Evolutionary conservation across 2,797 vertebrate genomes (phyloP).

Genomic region (Sebastes iracundus): DNA sequence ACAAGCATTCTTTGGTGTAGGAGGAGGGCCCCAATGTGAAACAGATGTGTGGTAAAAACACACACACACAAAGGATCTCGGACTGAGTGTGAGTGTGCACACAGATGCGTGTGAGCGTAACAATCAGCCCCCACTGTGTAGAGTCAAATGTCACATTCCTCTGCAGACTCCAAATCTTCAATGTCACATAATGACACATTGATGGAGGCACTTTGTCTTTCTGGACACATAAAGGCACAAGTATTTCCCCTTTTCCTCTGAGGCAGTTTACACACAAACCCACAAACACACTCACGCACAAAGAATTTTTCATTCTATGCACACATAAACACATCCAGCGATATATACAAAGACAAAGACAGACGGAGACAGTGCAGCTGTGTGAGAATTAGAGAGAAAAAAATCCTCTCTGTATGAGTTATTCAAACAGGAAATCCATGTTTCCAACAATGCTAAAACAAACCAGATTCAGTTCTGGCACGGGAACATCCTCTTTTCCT

Average conservation of each 20-base stretch:
- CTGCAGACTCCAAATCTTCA: slow-evolving; percentile 31
- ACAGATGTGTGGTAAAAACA: slow-evolving; percentile 79
- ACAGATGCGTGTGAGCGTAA: slow-evolving; percentile 36
- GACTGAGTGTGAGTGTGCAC: background rate
- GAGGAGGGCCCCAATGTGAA: slow-evolving; percentile 73
- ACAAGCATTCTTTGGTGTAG: slow-evolving; percentile 41
- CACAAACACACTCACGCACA: slow-evolving; percentile 5
- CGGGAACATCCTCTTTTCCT: slow-evolving; percentile 40
- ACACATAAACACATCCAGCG: background rate
- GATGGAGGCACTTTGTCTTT: slow-evolving; percentile 17
- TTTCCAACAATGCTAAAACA: slow-evolving; percentile 59
- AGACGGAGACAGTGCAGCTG: slow-evolving; percentile 13
- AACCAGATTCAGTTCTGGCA: slow-evolving; percentile 64
- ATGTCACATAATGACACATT: slow-evolving; percentile 33
- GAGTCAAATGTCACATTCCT: slow-evolving; percentile 79
- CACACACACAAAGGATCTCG: slow-evolving; percentile 34
- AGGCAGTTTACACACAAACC: slow-evolving; percentile 28
- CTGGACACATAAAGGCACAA: slow-evolving; percentile 29
- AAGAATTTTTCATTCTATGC: slow-evolving; percentile 1
- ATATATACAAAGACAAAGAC: background rate
- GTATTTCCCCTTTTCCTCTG: slow-evolving; percentile 17
- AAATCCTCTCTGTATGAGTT: slow-evolving; percentile 11
- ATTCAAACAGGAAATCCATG: slow-evolving; percentile 60
- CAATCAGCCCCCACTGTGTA: slow-evolving; percentile 58
- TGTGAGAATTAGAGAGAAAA: slow-evolving; percentile 2